Evolutionary conservation across 2,888 invertebrate genomes (phyloP).

Genomic region (Thera obeliscata): DNA sequence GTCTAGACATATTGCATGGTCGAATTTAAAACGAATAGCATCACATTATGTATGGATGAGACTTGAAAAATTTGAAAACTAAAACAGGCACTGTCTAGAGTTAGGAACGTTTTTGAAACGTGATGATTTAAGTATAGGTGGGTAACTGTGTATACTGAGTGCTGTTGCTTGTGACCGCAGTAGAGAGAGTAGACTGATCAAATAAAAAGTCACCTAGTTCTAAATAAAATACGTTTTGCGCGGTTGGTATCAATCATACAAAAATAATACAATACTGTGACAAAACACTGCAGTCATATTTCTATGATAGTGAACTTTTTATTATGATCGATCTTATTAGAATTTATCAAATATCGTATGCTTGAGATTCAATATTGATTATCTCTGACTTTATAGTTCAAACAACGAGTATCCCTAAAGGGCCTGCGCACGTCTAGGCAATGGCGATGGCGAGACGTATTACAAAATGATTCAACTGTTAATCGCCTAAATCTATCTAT

Average conservation of each 20-base stretch:
- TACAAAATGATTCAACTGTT: slow-evolving; percentile 27
- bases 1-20: slow-evolving; percentile 84
- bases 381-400: no score
- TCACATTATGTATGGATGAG: slow-evolving; percentile 81
- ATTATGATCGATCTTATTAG: no score
- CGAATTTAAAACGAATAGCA: slow-evolving; percentile 80
- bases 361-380: no score
- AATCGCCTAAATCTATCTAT: slow-evolving; percentile 40
- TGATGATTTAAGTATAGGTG: slow-evolving; percentile 18
- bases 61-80: slow-evolving; percentile 72
- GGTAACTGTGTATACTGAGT: not conserved
- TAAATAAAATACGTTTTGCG: not conserved
- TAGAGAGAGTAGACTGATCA: no score
- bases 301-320: no score
- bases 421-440: no score
- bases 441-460: not conserved
- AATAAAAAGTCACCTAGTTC: no score
- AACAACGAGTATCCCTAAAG: no score
- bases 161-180: no score
- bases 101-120: slow-evolving; percentile 64
- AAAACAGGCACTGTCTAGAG: slow-evolving; percentile 75
- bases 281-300: no score
- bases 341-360: no score
- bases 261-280: no score
- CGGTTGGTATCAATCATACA: not conserved